Percentiles rank a stretch among this genome's conserved stretches.
Conservation (phyloP, 2,888 invertebrate species). For the Gnatocerus cornutus region DNA sequence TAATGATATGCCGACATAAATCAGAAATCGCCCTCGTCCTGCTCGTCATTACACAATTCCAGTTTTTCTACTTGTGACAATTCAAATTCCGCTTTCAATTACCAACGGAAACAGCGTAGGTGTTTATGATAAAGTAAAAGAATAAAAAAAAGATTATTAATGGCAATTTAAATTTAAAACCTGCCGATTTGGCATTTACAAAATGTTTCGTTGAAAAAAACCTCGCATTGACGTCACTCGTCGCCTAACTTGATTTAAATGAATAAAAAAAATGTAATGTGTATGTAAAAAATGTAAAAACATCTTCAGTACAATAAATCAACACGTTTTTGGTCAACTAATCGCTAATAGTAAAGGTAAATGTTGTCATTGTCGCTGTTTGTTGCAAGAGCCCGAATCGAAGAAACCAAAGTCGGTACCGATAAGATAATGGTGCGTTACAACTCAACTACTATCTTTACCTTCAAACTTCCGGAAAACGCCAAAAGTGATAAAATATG, state of each 20-base stretch:
- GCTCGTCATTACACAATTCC: too few species aligned
- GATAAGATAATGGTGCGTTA: conserved; percentile 4
- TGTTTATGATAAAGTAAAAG: too few species aligned
- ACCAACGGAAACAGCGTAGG: too few species aligned
- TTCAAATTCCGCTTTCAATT: too few species aligned
- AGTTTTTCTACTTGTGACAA: too few species aligned
- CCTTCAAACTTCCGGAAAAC: conserved; percentile 44
- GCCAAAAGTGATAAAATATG: conserved; percentile 40
- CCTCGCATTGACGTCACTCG: conserved; percentile 62
- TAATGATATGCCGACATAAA: too few species aligned
- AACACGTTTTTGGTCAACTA: background rate
- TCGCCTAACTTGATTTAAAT: conserved; percentile 35
- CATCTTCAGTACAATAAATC: background rate
- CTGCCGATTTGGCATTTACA: conserved; percentile 31
- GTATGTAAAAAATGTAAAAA: conserved; percentile 17
- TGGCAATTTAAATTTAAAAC: conserved; percentile 13
- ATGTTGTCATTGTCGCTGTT: too few species aligned
- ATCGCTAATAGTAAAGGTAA: too few species aligned
- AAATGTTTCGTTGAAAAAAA: conserved; percentile 32
- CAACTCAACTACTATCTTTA: conserved; percentile 3
- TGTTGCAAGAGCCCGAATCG: background rate
- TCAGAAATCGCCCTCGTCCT: too few species aligned
- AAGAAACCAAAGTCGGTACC: background rate
- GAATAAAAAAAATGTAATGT: conserved; percentile 21
- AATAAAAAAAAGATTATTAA: background rate